phyloP scores from a whole-genome alignment of 2,797 vertebrate genomes.

The Gymnodraco acuticeps region DNA sequence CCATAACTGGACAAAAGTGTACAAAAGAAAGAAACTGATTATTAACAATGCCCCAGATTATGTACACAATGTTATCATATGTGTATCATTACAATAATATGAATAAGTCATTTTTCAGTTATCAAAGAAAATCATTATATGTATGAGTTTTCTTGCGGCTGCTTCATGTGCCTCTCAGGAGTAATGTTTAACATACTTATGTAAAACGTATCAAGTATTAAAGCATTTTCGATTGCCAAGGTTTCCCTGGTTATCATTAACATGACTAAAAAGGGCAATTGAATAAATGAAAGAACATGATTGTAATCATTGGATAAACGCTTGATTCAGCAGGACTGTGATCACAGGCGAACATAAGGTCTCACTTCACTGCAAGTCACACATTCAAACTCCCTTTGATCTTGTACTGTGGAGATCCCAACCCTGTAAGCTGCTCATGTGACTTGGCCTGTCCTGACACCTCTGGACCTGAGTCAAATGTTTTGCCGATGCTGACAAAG shows the following conservation, averaged over 20 bases:
- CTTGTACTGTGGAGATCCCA: slow-evolving; percentile 15
- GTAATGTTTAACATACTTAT: not conserved
- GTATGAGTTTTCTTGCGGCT: not conserved
- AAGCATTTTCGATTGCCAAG: not conserved
- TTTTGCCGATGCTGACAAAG: slow-evolving; percentile 34
- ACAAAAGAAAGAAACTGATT: too few relatives aligned
- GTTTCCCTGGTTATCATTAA: not conserved
- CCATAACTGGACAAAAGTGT: too few relatives aligned
- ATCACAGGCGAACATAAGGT: slow-evolving; percentile 18
- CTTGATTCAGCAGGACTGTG: not conserved
- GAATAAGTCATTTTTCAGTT: too few relatives aligned
- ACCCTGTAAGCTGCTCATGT: slow-evolving; percentile 38
- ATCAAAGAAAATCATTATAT: not conserved
- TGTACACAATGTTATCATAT: too few relatives aligned
- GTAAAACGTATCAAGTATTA: slow-evolving; percentile 4
- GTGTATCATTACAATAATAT: too few relatives aligned
- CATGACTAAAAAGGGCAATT: not conserved
- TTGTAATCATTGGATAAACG: not conserved
- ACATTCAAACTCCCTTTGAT: slow-evolving; percentile 24
- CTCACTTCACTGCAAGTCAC: slow-evolving; percentile 8
- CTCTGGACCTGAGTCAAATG: slow-evolving; percentile 37
- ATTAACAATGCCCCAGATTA: too few relatives aligned
- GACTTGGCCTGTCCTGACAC: slow-evolving; percentile 23
- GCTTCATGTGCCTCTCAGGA: slow-evolving; percentile 1
- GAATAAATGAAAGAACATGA: not conserved